Percentiles rank a stretch among this genome's conserved stretches.
Evolutionary conservation across 1,140 invertebrate genomes (phyloP).

Genomic region (Diachasma alloeum): DNA sequence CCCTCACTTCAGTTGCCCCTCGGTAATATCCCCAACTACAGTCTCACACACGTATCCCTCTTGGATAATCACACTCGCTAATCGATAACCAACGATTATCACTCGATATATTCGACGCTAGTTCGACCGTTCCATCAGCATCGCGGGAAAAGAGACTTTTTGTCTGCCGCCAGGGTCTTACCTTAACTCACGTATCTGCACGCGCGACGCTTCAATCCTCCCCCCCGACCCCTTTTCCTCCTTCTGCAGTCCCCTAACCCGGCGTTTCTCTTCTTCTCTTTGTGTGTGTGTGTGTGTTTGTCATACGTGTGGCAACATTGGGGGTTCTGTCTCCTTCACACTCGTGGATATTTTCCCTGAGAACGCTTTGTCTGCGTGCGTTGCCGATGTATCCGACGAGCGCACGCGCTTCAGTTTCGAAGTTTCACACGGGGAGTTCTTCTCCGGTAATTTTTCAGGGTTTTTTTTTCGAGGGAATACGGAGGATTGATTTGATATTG

Average conservation of each 20-base stretch:
- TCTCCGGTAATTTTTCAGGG: background rate
- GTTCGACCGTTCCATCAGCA: background rate
- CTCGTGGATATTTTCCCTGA: background rate
- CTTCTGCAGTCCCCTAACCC: background rate
- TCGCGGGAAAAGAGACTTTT: conserved; percentile 22
- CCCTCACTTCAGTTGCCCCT: background rate
- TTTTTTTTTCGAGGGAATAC: too few relatives aligned
- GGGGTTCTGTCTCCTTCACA: background rate
- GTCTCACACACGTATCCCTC: too few relatives aligned
- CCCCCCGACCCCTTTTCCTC: background rate
- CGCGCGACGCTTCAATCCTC: conserved; percentile 24
- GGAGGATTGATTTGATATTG: background rate
- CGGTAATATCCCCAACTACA: background rate
- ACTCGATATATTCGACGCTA: background rate
- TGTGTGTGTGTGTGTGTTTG: background rate
- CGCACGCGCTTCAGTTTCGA: conserved; percentile 20
- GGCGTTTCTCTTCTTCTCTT: background rate
- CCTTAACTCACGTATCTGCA: conserved; percentile 25
- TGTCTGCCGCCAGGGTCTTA: conserved; percentile 21
- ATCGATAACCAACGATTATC: background rate
- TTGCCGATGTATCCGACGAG: background rate
- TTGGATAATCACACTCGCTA: background rate
- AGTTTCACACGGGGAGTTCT: background rate
- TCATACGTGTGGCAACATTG: background rate
- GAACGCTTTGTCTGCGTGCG: background rate